These are phyloP conservation scores for Brachyptera risi DNA, from an alignment of 2,888 invertebrate species.

Conservation along the genomic window DNA sequence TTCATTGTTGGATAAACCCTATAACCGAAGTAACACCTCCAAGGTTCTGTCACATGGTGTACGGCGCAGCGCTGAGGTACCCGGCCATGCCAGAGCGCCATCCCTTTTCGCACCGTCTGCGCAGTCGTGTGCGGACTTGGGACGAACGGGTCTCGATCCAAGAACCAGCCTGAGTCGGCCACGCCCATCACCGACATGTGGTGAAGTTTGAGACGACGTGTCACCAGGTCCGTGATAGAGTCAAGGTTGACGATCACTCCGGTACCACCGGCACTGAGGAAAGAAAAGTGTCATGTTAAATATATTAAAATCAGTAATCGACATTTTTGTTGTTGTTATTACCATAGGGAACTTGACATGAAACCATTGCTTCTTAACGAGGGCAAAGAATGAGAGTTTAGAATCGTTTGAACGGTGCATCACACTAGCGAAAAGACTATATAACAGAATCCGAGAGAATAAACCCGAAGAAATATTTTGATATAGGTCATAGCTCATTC, in stretches of 20 bases:
- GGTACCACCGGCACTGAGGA: slow-evolving; percentile 83
- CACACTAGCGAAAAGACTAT: too few species aligned
- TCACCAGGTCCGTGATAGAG: slow-evolving; percentile 67
- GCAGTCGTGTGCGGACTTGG: slow-evolving; percentile 52
- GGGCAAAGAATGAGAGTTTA: too few species aligned
- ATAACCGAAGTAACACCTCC: slow-evolving; percentile 92
- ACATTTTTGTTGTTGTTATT: too few species aligned
- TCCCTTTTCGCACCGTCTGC: slow-evolving; percentile 67
- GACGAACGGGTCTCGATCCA: slow-evolving; percentile 76
- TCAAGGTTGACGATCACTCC: slow-evolving; percentile 93
- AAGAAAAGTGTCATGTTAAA: too few species aligned
- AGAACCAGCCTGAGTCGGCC: slow-evolving; percentile 92
- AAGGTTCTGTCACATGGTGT: slow-evolving; percentile 67
- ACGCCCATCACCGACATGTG: slow-evolving; percentile 75
- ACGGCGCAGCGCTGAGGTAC: slow-evolving; percentile 73
- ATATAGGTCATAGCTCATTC: too few species aligned
- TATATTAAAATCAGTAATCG: too few species aligned
- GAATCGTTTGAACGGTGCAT: too few species aligned
- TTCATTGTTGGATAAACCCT: slow-evolving; percentile 79
- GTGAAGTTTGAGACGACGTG: slow-evolving; percentile 51
- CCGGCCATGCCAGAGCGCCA: slow-evolving; percentile 73
- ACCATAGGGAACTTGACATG: too few species aligned
- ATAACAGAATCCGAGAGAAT: too few species aligned
- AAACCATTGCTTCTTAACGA: too few species aligned
- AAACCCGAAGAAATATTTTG: too few species aligned